Percentiles rank a stretch among this genome's conserved stretches.
Evolutionary conservation across 1,140 invertebrate species (phyloP).

Genomic region (Papilio xuthus): DNA sequence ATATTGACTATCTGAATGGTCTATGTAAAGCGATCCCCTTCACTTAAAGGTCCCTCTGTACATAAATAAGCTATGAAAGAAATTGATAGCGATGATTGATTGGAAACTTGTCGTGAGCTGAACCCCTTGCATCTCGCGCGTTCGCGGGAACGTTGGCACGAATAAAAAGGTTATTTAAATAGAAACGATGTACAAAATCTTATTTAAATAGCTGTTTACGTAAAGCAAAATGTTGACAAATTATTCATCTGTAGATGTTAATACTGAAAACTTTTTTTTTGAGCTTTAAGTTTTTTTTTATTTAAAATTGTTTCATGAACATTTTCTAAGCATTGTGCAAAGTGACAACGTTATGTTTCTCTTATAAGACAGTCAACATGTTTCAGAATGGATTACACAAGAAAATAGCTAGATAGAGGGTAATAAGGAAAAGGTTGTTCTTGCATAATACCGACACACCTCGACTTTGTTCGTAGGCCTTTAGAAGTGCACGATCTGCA

Average conservation of each 20-base stretch:
- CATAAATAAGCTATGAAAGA: slow-evolving; percentile 58
- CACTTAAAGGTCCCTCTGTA: slow-evolving; percentile 49
- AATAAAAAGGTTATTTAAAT: slow-evolving; percentile 5
- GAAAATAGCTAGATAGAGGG: neutral
- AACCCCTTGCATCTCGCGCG: slow-evolving; percentile 36
- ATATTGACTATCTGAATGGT: slow-evolving; percentile 31
- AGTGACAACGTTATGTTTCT: neutral
- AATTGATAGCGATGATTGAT: slow-evolving; percentile 68
- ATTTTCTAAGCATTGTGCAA: neutral
- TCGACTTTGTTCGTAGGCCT: slow-evolving; percentile 41
- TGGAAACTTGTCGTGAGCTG: slow-evolving; percentile 44
- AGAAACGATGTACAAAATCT: neutral
- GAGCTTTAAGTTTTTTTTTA: neutral
- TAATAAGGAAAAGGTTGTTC: slow-evolving; percentile 26
- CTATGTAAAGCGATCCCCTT: slow-evolving; percentile 43
- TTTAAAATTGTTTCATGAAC: neutral
- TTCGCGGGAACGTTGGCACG: neutral
- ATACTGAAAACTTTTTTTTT: neutral
- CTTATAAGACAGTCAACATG: neutral
- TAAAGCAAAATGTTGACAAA: neutral
- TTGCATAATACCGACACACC: slow-evolving; percentile 29
- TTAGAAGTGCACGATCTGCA: slow-evolving; percentile 51
- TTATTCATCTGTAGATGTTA: neutral
- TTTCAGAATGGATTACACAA: slow-evolving; percentile 3
- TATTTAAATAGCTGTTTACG: neutral